Percentiles rank a stretch among this genome's conserved stretches.
phyloP scores from a whole-genome alignment of 2,113 vertebrate genomes.

The Chionomys nivalis region DNA sequence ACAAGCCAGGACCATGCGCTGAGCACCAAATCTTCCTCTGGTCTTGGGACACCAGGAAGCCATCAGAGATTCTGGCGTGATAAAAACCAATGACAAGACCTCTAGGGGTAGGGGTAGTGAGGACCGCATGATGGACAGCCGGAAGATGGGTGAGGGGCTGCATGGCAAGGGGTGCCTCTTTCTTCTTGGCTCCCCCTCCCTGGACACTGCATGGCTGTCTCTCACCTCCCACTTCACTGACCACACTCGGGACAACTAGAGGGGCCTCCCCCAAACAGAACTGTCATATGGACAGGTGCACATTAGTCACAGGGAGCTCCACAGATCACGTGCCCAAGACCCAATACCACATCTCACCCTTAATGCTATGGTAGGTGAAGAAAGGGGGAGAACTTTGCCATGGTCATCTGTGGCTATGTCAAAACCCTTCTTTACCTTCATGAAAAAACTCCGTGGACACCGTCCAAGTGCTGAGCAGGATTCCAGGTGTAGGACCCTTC shows the following conservation, averaged over 20 bases:
- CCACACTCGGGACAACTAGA: not conserved
- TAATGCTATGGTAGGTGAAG: not conserved
- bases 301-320: fast-evolving
- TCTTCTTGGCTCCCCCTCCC: fast-evolving
- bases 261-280: not conserved
- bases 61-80: fast-evolving
- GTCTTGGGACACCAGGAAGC: fast-evolving
- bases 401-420: fast-evolving
- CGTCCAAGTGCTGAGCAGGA: fast-evolving
- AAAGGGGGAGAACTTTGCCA: fast-evolving
- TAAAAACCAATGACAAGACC: not conserved
- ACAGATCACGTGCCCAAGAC: not conserved
- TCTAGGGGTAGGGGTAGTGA: fast-evolving
- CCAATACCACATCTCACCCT: fast-evolving
- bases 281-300: not conserved
- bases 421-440: not conserved
- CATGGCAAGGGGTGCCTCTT: fast-evolving
- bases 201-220: fast-evolving
- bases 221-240: not conserved
- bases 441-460: fast-evolving
- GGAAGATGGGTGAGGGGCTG: fast-evolving
- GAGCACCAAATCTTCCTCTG: fast-evolving
- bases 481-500: fast-evolving
- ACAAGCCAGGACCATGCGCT: fast-evolving
- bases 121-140: fast-evolving